These are phyloP conservation scores for Hydropsyche tenuis DNA, from an alignment of 1,140 invertebrate genomes.

Conservation along the genomic window DNA sequence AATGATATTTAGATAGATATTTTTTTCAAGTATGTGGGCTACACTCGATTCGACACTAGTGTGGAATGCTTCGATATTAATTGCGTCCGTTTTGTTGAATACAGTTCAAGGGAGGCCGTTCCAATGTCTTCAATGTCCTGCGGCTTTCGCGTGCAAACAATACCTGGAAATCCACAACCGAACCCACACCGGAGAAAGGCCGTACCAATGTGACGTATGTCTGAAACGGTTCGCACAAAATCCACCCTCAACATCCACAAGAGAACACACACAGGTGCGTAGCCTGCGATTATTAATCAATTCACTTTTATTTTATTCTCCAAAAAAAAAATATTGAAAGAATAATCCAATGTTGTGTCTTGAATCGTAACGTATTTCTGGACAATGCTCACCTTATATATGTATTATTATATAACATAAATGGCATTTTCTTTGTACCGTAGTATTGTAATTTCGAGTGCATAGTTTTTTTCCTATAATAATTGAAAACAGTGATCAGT, in stretches of 20 bases:
- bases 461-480: too few relatives aligned
- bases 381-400: conserved; percentile 27
- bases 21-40: conserved; percentile 51
- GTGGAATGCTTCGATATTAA: neutral
- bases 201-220: conserved; percentile 62
- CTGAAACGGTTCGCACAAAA: conserved; percentile 63
- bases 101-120: conserved; percentile 67
- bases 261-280: conserved; percentile 60
- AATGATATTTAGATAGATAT: too few relatives aligned
- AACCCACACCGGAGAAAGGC: conserved; percentile 72
- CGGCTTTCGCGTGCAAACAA: conserved; percentile 72
- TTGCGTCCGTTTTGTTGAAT: neutral
- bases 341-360: conserved; percentile 28
- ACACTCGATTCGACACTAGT: conserved; percentile 46
- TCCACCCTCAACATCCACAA: conserved; percentile 62
- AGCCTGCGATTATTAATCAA: neutral
- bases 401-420: too few relatives aligned
- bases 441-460: too few relatives aligned
- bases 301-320: neutral
- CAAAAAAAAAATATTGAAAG: neutral
- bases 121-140: conserved; percentile 71
- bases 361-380: conserved; percentile 29
- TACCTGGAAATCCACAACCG: conserved; percentile 78
- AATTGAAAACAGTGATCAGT: neutral
- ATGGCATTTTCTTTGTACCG: neutral